Base-by-base conservation (phyloP, 2,888 invertebrate species). In the Lobophora halterata region DNA sequence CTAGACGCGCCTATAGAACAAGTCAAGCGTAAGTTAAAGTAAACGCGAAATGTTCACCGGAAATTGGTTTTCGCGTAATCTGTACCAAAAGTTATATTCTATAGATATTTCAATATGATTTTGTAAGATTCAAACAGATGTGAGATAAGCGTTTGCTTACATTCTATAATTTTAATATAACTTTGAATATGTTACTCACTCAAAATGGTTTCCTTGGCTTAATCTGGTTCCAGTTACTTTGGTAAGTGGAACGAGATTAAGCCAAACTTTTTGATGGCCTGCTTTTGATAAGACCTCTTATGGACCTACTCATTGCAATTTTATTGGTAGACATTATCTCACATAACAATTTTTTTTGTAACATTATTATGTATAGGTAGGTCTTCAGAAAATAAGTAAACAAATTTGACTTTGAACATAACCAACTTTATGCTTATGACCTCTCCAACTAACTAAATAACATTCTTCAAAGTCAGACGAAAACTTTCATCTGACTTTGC, bases 51-150 rank as follows among this genome's bases (percentile, higher is more conserved):
- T 75, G 63, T 68, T 62, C 62, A 65, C 58, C 60, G 75, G 77
- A 79, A 73, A 77, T 77, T 73, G 76, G 69, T 63, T 73, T 63
- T 53, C 52, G 58, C 55, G 68, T 76, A 74, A 77, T 77, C 71
- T 73, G 55, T 61, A 56, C 49, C 49, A 52, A 60, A 67, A 58
- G 67, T 68, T 65, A 64, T 59, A 64, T 61, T 52, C 49, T 49
- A 49, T 56, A 48, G 47, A 46, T 41, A 39, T 43, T 39, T 43
- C 38, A 41, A 42, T 49, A 50, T 43, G 30, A 46, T 32, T 33
- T 11, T 34, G 20, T 37, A 24, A 16, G 28, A 31, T 16, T 19
- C 12, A 17, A 40, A 10, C 19, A 31, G 32, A 25, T 32, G 9
- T 20, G 3, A 23, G 33, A 46, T 51, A 31, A 20, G 24, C 17